Evolutionary conservation across 2,888 invertebrate species (phyloP).

Genomic region (Melanchra persicariae): DNA sequence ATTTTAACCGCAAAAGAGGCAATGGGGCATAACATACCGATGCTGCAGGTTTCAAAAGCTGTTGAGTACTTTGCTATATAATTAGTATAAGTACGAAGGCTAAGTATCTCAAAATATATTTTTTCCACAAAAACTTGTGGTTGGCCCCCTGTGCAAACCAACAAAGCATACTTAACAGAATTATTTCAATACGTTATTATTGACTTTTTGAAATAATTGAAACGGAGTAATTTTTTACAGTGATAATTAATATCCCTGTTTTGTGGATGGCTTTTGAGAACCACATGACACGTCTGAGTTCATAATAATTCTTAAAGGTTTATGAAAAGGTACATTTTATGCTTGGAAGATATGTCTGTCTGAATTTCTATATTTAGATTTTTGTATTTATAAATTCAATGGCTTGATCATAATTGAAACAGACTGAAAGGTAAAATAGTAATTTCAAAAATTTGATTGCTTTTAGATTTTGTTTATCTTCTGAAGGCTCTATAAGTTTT

Average conservation of each 20-base stretch:
- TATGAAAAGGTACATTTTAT: conserved; percentile 1
- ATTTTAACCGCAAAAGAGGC: conserved; percentile 35
- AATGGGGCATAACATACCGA: conserved; percentile 33
- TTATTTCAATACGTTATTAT: conserved; percentile 63
- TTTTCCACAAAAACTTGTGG: conserved; percentile 56
- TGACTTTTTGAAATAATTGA: conserved; percentile 65
- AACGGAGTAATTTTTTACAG: conserved; percentile 48
- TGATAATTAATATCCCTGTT: conserved; percentile 53
- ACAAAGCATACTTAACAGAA: conserved; percentile 59
- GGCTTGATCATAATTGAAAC: not conserved
- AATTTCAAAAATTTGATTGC: no score
- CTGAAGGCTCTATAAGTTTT: no score
- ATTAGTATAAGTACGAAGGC: conserved; percentile 55
- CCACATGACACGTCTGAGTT: conserved; percentile 54
- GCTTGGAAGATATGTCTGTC: not conserved
- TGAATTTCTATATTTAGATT: not conserved
- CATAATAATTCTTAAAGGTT: not conserved
- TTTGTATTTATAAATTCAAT: no score
- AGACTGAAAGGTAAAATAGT: not conserved
- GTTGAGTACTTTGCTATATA: conserved; percentile 54
- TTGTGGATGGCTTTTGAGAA: conserved; percentile 46
- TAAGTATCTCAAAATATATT: conserved; percentile 53
- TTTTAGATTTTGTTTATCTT: no score
- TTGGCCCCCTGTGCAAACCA: conserved; percentile 56
- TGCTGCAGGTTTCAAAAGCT: conserved; percentile 25